Evolutionary conservation across 2,113 vertebrate genomes (phyloP), one percentile per base, ranked within the genome.

Genomic region (Phyllostomus discolor): DNA sequence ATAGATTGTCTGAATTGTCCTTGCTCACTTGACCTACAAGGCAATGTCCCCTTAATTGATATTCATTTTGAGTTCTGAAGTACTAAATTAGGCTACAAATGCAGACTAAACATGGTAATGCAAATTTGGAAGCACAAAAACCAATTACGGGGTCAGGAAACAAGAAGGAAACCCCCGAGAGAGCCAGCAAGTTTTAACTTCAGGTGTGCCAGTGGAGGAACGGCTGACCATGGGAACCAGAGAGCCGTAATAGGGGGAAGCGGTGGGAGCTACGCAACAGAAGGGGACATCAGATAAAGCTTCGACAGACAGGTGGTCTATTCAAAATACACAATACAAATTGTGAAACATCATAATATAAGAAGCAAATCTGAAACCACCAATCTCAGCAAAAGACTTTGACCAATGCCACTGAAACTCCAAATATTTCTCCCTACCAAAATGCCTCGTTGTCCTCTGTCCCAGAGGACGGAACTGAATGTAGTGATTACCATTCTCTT

Each of bases 31-130:
- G 41, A 91, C 89, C 95, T 83, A 69, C 16, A 59, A 86, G 62
- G 73, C 89, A 76, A 69, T 86, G 50, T 20, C 28, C 22, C 8
- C 35, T 80, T 67, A 93, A 92, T 80, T 73, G 88, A 95, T 91
- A 96, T 94, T 90, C 69, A 81, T 91, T 93, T 95, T 95, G 67
- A 59, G 48, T 79, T 88, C 12, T 94, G 78, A 78, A 86, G n/a
- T 88, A 43, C 46, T 67, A 88, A 73, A 85, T 95, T 79, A 91
- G 85, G 26, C 73, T 73, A 69, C 57, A 83, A 90, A 88, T 91
- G 38, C 57, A 70, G 83, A 50, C 57, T 83, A n/a, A 95, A 88
- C n/a, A 52, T 7, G 62, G 86, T 26, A 66, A 54, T 89, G 79
- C 54, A 86, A 79, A 96, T 94, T 75, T 70, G 38, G 85, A 96